phyloP scores from a whole-genome alignment of 1,140 invertebrate genomes.

The Aphelenchoides fujianensis region DNA sequence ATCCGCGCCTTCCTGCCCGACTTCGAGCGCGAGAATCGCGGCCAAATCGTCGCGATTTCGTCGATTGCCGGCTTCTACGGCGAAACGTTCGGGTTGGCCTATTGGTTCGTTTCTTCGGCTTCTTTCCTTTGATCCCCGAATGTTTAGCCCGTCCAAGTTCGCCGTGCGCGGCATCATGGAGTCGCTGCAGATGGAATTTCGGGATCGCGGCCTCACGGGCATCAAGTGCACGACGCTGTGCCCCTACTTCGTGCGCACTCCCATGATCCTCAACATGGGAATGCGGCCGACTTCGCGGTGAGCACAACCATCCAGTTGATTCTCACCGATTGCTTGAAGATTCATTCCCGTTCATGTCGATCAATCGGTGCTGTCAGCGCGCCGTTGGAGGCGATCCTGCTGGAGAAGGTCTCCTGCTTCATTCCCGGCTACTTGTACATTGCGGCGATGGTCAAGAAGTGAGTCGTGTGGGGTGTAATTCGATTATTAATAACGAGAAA shows the following conservation, averaged over 20 bases:
- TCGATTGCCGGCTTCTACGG: conserved; percentile 60
- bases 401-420: conserved; percentile 58
- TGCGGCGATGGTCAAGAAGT: conserved; percentile 36
- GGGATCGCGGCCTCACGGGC: conserved; percentile 51
- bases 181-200: conserved; percentile 58
- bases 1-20: conserved; percentile 55
- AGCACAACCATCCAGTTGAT: neutral
- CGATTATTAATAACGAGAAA: neutral
- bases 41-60: conserved; percentile 60
- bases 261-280: conserved; percentile 56
- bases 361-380: conserved; percentile 47
- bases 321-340: neutral
- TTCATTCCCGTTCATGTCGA: conserved; percentile 60
- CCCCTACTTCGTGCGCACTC: conserved; percentile 60
- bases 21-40: conserved; percentile 51
- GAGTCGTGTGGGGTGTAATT: neutral
- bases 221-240: conserved; percentile 58
- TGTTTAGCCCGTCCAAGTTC: conserved; percentile 56
- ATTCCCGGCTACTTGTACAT: conserved; percentile 45
- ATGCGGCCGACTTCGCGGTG: conserved; percentile 58
- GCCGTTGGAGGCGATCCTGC: conserved; percentile 58
- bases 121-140: neutral
- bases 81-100: conserved; percentile 60
- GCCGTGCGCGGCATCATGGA: conserved; percentile 62
- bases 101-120: conserved; percentile 31